Evolutionary conservation across 2,113 vertebrate species (phyloP), one percentile per base, ranked within the genome.

Genomic region (Bos javanicus): DNA sequence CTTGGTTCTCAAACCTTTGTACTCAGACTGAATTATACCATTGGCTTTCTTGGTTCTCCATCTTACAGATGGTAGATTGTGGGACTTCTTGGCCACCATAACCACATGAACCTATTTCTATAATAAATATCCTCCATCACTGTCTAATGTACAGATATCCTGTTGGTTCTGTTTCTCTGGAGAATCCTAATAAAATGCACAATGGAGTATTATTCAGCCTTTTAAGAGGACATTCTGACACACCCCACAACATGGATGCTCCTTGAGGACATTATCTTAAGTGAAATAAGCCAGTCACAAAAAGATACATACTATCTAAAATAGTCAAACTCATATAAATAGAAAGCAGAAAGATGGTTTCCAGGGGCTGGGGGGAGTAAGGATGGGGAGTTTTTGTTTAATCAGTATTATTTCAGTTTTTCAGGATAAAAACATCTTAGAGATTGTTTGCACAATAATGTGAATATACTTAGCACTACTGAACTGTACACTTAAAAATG

Each of bases 321-420:
- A 36, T 16, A 90, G 10, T 36, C 50, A 86, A 89, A 91, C 19
- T 83, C 60, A 87, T 13, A 62, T 23, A 85, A 59, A 87, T 8
- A 26, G 9, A 83, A 94, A 46, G 23, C 28, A 67, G 60, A 92
- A 67, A 19, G 25, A 30, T 60, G 57, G 8, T 82, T 87, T 4
- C 43, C 52, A 43, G 4, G 19, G 16, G 17, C 16, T 48, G 5
- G 2, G 6, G 15, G 21, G 13, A 50, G 3, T 0, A 8, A 67
- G 26, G 60, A 71, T 48, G n/a, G 46, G 36, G 23, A 84, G 46
- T 6, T 64, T n/a, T 67, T 48, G 9, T 64, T 90, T 57, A 62
- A 96, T 87, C 7, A 6, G 15, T 30, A 94, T 23, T 57, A 26
- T 87, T 94, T 93, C 85, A 54, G 52, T 64, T 91, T 86, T 74